Evolutionary conservation across 2,113 vertebrate species (phyloP).

Genomic region (Aldabrachelys gigantea): DNA sequence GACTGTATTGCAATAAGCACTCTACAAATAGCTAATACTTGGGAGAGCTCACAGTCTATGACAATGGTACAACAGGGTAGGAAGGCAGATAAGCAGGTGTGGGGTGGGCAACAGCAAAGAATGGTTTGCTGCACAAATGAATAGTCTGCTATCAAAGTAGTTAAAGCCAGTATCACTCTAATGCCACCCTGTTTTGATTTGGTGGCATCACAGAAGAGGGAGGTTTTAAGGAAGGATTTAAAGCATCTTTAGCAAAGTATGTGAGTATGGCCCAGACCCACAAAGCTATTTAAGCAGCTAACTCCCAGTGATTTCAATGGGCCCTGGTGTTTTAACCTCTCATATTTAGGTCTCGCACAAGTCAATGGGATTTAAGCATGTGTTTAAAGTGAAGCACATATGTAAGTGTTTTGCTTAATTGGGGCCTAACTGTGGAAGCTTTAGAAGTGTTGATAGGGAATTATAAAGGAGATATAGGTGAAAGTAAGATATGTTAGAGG

Average conservation of each 20-base stretch:
- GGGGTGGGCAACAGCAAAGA: not conserved
- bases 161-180: not conserved
- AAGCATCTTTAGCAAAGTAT: not conserved
- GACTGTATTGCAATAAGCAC: not conserved
- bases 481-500: not conserved
- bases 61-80: not conserved
- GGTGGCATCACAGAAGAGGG: not conserved
- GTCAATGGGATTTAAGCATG: not conserved
- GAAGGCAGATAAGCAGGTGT: not conserved
- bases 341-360: not conserved
- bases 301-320: not conserved
- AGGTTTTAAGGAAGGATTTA: not conserved
- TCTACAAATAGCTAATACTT: not conserved
- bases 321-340: not conserved
- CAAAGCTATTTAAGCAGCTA: not conserved
- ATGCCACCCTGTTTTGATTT: not conserved
- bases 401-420: not conserved
- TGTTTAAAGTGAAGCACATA: not conserved
- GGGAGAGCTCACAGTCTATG: not conserved
- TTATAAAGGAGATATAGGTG: not conserved
- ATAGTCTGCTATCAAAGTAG: not conserved
- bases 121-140: not conserved
- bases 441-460: not conserved
- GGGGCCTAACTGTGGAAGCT: not conserved
- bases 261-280: not conserved